phyloP scores from a whole-genome alignment of 2,113 vertebrate species.

The Phylloscopus trochiloides region DNA sequence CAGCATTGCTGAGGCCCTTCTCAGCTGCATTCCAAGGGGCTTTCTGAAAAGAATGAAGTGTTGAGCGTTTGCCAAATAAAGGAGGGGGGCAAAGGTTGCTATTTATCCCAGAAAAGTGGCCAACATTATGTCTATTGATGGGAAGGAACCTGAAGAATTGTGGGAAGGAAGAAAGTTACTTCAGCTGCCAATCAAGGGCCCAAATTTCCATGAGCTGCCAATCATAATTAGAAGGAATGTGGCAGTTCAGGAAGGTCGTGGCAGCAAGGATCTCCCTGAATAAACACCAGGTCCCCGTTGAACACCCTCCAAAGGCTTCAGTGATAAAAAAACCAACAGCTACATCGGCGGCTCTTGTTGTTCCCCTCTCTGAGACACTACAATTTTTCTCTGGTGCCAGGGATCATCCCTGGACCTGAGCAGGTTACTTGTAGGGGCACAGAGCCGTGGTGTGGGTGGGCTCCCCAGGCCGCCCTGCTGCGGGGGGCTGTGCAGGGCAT shows the following conservation, averaged over 20 bases:
- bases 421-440: not conserved
- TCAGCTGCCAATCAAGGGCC: slow-evolving; percentile 79
- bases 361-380: not conserved
- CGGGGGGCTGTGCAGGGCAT: fast-evolving
- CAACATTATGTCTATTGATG: slow-evolving; percentile 81
- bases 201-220: slow-evolving; percentile 83
- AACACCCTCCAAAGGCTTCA: slow-evolving; percentile 5
- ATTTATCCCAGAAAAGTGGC: slow-evolving; percentile 81
- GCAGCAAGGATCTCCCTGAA: slow-evolving; percentile 73
- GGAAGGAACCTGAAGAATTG: slow-evolving; percentile 81
- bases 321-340: not conserved
- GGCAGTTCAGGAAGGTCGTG: slow-evolving; percentile 74
- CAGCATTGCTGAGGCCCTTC: slow-evolving; percentile 66
- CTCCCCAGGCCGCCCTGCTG: not conserved
- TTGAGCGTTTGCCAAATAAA: slow-evolving; percentile 70
- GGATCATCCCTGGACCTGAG: not conserved
- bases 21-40: slow-evolving; percentile 72
- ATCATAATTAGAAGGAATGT: slow-evolving; percentile 82
- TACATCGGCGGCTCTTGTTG: not conserved
- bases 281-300: slow-evolving; percentile 72
- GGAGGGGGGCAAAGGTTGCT: slow-evolving; percentile 76
- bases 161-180: slow-evolving; percentile 80
- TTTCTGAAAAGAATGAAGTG: slow-evolving; percentile 65
- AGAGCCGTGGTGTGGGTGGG: not conserved
- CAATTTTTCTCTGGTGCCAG: fast-evolving